Base-by-base conservation (phyloP, 2,888 invertebrate genomes). In the Drosophila niveifrons region DNA sequence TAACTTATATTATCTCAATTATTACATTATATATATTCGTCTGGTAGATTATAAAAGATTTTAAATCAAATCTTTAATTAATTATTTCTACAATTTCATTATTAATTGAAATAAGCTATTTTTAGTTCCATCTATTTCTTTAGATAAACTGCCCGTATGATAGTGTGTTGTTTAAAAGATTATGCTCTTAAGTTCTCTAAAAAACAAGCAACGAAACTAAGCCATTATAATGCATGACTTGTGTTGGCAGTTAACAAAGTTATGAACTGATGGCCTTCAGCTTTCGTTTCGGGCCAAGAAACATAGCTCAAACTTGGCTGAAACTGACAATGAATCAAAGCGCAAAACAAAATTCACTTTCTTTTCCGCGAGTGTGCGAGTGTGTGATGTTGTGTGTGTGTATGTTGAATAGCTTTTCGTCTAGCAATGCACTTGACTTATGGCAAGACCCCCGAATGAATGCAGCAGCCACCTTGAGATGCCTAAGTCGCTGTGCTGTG, bases 391-490 rank as follows among this genome's bases (percentile, higher is more conserved):
- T 53, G 46, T 41, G 61, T 28, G 46, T 57, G 56, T 67, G 15
- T 66, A 23, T 23, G 23, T 23, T 23, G 23, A 23, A 75, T 52
- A 47, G 47, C 52, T 75, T 63, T 75, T 75, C 61, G 70, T 77
- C 78, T 82, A 63, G 63, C 76, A 57, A 51, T 66, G 78, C 80
- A 83, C 84, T 83, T 87, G 87, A 80, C 80, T 79, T 82, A 66
- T 68, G 67, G 56, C 79, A 66, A 86, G 78, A 52, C 59, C 63
- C 23, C 47, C 55, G 50, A 57, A 63, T 63, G 75, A 66, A 66
- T 76, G 57, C 73, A 55, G 39, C 58, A 61, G 50, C 64, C 51
- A 65, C 78, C 78, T 75, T 69, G 61, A 73, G 78, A 58, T 53
- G 51, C 62, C 36, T 36, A 11, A 36, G 36, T n/a, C 39, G 53